Percentiles rank a stretch among this genome's conserved stretches.
phyloP scores from a whole-genome alignment of 2,113 vertebrate species.

The Lophura nycthemera region DNA sequence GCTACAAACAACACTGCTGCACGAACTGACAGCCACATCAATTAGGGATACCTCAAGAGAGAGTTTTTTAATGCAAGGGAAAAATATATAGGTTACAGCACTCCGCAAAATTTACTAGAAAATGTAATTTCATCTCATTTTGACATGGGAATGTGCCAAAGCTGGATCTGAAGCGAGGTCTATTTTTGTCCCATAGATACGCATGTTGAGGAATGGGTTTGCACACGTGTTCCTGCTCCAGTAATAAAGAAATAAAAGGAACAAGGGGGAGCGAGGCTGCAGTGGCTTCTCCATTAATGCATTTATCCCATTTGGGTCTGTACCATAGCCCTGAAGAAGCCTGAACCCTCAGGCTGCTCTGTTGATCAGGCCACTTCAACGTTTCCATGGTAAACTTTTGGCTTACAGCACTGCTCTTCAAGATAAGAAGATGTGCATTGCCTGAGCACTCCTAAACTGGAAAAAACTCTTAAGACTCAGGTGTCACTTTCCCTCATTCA shows the following conservation, averaged over 20 bases:
- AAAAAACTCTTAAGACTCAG: background rate
- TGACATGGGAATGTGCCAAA: background rate
- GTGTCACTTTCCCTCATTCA: background rate
- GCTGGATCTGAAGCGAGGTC: background rate
- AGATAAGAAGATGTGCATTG: background rate
- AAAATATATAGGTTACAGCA: background rate
- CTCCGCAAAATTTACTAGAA: slow-evolving; percentile 30
- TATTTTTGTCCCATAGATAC: background rate
- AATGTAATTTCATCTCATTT: slow-evolving; percentile 23
- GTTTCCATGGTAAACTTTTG: background rate
- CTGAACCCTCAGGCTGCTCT: background rate
- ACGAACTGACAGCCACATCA: background rate
- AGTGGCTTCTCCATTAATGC: background rate
- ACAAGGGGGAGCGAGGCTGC: background rate
- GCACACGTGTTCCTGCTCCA: background rate
- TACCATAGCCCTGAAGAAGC: background rate
- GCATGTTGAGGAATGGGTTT: background rate
- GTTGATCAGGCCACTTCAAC: background rate
- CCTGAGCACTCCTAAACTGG: fast-evolving
- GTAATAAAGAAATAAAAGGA: background rate
- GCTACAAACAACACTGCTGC: background rate
- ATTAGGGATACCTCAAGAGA: background rate
- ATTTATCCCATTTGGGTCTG: background rate
- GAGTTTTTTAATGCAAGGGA: fast-evolving
- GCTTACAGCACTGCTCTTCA: fast-evolving